Evolutionary conservation across 2,113 vertebrate genomes (phyloP).

Genomic region (Phylloscopus trochiloides): DNA sequence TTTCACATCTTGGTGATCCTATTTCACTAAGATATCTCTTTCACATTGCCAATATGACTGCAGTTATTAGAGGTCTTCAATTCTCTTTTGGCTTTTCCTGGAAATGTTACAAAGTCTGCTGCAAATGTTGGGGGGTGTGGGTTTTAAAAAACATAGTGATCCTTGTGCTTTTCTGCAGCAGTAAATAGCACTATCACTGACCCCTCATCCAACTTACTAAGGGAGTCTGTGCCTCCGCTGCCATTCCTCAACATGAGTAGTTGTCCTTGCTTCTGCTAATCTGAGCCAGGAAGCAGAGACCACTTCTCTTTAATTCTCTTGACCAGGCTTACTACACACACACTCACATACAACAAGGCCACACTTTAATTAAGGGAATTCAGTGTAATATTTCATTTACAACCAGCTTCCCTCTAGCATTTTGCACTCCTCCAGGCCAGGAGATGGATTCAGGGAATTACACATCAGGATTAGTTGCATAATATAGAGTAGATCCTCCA

Average conservation of each 20-base stretch:
- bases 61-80: neutral
- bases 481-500: neutral
- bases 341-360: neutral
- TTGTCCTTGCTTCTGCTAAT: neutral
- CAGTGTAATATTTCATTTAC: neutral
- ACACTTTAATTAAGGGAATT: neutral
- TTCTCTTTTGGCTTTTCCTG: neutral
- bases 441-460: neutral
- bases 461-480: neutral
- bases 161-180: neutral
- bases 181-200: neutral
- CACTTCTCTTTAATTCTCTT: neutral
- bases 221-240: neutral
- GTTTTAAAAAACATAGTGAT: neutral
- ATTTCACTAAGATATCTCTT: neutral
- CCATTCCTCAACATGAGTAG: neutral
- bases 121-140: neutral
- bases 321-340: neutral
- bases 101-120: neutral
- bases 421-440: neutral
- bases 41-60: neutral
- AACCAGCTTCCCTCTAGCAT: neutral
- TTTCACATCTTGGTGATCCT: neutral
- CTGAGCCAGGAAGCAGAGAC: neutral
- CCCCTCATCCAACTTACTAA: neutral